phyloP scores from a whole-genome alignment of 2,113 vertebrate genomes.

The Acanthochromis polyacanthus region DNA sequence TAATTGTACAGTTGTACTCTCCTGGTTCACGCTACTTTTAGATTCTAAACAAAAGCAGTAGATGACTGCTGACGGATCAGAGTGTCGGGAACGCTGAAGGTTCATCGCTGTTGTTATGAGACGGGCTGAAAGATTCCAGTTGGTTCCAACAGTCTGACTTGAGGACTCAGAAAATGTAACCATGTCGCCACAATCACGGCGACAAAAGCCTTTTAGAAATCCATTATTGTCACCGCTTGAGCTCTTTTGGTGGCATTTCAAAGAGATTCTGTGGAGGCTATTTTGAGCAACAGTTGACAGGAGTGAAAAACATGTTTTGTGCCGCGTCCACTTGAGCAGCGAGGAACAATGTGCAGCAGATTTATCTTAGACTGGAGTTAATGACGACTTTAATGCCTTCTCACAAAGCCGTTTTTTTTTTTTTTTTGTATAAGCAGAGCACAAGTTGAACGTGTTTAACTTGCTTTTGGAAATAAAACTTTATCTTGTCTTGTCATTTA shows the following conservation, averaged over 20 bases:
- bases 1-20: no score
- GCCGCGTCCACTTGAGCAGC: no score
- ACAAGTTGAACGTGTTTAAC: neutral
- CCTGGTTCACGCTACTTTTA: no score
- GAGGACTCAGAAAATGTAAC: neutral
- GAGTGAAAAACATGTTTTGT: no score
- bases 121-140: conserved; percentile 1
- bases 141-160: conserved; percentile 13
- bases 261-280: conserved; percentile 21
- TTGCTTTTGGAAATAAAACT: neutral
- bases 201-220: conserved; percentile 34
- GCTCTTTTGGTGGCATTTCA: conserved; percentile 41
- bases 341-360: no score
- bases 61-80: conserved; percentile 1
- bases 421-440: neutral
- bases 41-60: neutral
- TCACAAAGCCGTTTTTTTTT: no score
- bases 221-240: conserved; percentile 29
- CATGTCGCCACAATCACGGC: conserved; percentile 1
- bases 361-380: no score
- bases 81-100: conserved; percentile 10
- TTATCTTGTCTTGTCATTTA: neutral
- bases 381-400: no score
- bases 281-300: conserved; percentile 6
- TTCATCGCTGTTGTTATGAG: conserved; percentile 14